Conservation (phyloP, 2,888 invertebrate species). For the Xestia ashworthii region DNA sequence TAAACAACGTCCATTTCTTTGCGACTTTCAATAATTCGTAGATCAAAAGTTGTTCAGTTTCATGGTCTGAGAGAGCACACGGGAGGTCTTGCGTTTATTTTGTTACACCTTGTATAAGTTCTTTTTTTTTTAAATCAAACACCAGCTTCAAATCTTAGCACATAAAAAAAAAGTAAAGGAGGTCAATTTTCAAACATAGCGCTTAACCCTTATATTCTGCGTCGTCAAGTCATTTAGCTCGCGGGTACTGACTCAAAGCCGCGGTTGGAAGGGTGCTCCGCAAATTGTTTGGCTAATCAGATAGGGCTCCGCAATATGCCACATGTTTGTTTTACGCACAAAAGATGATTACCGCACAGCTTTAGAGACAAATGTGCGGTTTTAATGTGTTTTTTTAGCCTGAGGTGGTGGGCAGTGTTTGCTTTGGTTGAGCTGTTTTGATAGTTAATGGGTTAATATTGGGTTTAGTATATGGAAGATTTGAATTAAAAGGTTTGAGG, state of each 20-base stretch:
- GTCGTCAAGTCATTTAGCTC: slow-evolving; percentile 69
- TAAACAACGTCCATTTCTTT: neutral
- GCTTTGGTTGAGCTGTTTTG: slow-evolving; percentile 4
- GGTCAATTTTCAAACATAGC: slow-evolving; percentile 78
- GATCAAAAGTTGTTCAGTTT: neutral
- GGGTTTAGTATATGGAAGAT: neutral
- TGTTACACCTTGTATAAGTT: neutral
- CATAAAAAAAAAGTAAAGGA: slow-evolving; percentile 67
- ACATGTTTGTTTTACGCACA: slow-evolving; percentile 79
- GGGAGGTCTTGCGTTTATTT: no score
- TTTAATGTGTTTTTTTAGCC: slow-evolving; percentile 50
- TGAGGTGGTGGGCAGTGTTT: slow-evolving; percentile 43
- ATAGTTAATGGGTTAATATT: neutral
- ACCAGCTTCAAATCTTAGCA: neutral
- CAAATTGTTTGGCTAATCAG: slow-evolving; percentile 86
- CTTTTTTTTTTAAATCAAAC: neutral
- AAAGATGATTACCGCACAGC: slow-evolving; percentile 74
- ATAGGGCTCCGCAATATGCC: slow-evolving; percentile 85
- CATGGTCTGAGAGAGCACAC: no score
- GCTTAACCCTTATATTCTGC: slow-evolving; percentile 79
- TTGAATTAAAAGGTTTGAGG: neutral
- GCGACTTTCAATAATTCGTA: neutral
- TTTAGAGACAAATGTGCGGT: slow-evolving; percentile 74
- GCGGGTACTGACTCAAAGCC: slow-evolving; percentile 62
- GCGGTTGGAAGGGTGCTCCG: slow-evolving; percentile 64